Evolutionary conservation across 2,888 invertebrate species (phyloP).

Genomic region (Folsomia candida): DNA sequence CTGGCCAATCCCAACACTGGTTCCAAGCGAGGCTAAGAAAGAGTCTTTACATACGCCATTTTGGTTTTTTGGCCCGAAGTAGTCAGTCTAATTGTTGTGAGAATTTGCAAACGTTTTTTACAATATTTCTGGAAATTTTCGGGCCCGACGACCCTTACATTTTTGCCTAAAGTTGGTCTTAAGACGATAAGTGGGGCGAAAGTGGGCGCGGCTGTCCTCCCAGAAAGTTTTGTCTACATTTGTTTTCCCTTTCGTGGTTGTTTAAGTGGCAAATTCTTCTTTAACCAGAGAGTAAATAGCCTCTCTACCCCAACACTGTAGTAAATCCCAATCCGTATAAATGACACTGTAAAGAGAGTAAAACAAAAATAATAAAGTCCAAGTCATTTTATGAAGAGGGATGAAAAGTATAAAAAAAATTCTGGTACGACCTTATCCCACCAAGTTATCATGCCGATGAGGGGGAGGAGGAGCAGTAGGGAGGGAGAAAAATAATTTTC

Average conservation of each 20-base stretch:
- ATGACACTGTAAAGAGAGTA: neutral
- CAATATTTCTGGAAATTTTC: constrained; percentile 9
- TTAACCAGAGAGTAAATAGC: too few species aligned
- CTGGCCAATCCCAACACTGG: constrained; percentile 34
- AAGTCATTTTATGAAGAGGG: neutral
- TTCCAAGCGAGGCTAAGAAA: constrained; percentile 30
- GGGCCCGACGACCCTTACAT: constrained; percentile 2
- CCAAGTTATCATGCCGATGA: too few species aligned
- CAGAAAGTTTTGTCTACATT: neutral
- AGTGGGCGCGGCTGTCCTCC: neutral
- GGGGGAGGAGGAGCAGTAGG: neutral
- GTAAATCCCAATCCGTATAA: too few species aligned
- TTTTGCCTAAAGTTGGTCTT: neutral
- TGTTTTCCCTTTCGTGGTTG: neutral
- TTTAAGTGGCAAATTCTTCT: neutral
- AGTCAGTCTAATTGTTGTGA: constrained; percentile 38
- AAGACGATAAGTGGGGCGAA: neutral
- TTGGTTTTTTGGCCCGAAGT: constrained; percentile 50
- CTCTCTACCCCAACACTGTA: neutral
- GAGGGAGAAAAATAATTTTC: too few species aligned
- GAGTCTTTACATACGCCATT: constrained; percentile 47
- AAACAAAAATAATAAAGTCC: neutral
- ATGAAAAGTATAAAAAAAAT: neutral
- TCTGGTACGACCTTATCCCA: neutral
- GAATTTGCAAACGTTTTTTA: constrained; percentile 17